These are phyloP conservation scores for Cephus spinipes DNA, from an alignment of 2,888 invertebrate species.

Conservation along the genomic window DNA sequence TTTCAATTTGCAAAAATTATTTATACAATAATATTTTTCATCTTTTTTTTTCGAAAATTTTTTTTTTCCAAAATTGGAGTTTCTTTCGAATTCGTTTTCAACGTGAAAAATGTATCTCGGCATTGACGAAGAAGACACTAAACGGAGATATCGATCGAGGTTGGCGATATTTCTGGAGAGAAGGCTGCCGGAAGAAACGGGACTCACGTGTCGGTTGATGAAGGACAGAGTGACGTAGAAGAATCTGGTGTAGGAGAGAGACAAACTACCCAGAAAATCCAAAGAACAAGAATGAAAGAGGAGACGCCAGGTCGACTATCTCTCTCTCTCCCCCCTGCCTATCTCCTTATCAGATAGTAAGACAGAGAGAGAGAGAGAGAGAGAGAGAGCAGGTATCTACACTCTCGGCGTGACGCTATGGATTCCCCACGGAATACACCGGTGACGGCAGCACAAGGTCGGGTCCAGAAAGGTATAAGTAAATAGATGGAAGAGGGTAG, in stretches of 20 bases:
- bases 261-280: not conserved
- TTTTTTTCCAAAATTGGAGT: not conserved
- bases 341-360: not conserved
- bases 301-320: not conserved
- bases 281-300: not conserved
- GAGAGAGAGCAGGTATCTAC: slow-evolving; percentile 3
- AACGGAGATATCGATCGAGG: not conserved
- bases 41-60: not conserved
- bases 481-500: slow-evolving; percentile 19
- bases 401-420: slow-evolving; percentile 43
- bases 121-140: not conserved
- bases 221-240: not conserved
- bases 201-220: not conserved
- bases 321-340: not conserved
- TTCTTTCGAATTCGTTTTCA: not conserved
- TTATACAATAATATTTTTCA: no score
- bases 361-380: slow-evolving; percentile 2
- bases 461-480: slow-evolving; percentile 12
- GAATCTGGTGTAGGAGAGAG: not conserved
- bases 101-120: not conserved
- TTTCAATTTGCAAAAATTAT: no score
- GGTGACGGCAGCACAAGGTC: slow-evolving; percentile 28
- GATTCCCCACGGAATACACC: slow-evolving; percentile 42
- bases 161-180: not conserved
- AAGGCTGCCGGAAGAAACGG: not conserved